A percentile compares a stretch with the other conserved stretches of the same genome.
Evolutionary conservation across 2,113 vertebrate species (phyloP).

Genomic region (Vidua chalybeata): DNA sequence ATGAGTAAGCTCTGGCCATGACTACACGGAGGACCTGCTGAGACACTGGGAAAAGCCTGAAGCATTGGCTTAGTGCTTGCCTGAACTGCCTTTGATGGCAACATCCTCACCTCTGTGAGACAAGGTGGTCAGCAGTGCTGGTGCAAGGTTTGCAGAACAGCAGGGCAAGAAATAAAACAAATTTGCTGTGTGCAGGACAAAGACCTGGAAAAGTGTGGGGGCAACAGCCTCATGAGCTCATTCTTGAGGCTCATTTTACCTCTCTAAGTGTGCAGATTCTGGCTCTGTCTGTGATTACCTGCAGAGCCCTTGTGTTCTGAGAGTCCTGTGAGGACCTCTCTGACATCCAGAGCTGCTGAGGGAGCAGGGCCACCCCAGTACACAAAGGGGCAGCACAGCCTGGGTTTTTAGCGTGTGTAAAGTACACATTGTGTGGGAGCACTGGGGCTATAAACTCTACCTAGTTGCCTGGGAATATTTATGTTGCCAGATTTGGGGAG

Average conservation of each 20-base stretch:
- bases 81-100: not conserved
- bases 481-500: not conserved
- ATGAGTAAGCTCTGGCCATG: not conserved
- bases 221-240: not conserved
- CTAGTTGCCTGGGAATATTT: not conserved
- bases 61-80: not conserved
- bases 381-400: not conserved
- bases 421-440: not conserved
- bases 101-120: not conserved
- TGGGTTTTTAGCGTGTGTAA: not conserved
- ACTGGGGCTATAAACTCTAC: not conserved
- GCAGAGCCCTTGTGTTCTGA: not conserved
- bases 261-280: not conserved
- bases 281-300: not conserved
- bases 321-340: not conserved
- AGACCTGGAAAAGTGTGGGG: not conserved
- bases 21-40: fast-evolving
- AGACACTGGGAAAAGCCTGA: not conserved
- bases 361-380: not conserved
- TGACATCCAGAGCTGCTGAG: not conserved
- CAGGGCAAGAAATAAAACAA: not conserved
- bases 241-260: not conserved
- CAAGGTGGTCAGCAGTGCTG: not conserved
- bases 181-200: not conserved
- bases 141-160: not conserved